A percentile compares a stretch with the other conserved stretches of the same genome.
Evolutionary conservation across 2,113 vertebrate genomes (phyloP).

Genomic region (Henicopernis longicauda): DNA sequence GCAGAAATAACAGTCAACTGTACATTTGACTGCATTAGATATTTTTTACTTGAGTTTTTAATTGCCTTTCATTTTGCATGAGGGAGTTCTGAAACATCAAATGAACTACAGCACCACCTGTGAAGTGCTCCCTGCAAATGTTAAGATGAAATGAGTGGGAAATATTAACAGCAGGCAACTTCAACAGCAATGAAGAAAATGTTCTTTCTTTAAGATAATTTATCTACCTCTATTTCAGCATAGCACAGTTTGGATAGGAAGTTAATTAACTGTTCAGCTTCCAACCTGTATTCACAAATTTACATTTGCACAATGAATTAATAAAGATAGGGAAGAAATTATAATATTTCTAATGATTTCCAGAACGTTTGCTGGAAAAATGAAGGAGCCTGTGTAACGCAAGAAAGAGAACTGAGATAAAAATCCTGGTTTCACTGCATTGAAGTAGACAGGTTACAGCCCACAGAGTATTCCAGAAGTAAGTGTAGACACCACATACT

Average conservation of each 20-base stretch:
- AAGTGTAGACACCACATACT: background rate
- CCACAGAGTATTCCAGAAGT: background rate
- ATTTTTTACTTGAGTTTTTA: conserved; percentile 27
- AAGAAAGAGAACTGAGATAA: background rate
- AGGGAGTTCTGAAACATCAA: conserved; percentile 15
- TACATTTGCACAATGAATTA: background rate
- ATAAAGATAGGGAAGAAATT: background rate
- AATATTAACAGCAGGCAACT: background rate
- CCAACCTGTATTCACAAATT: background rate
- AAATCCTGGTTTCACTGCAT: background rate
- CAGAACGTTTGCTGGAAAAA: background rate
- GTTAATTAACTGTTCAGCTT: background rate
- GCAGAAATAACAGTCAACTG: conserved; percentile 18
- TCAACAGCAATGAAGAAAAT: background rate
- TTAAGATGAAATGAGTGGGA: conserved; percentile 9
- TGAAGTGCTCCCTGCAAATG: background rate
- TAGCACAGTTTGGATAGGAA: background rate
- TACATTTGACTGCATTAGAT: conserved; percentile 1
- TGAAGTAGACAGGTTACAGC: background rate
- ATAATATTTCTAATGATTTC: background rate
- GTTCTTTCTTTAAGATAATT: background rate
- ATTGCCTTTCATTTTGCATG: conserved; percentile 36
- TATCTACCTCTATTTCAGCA: background rate
- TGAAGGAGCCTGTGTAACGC: background rate
- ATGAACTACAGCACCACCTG: conserved; percentile 24